Percentiles rank a stretch among this genome's conserved stretches.
Conservation (phyloP, 2,797 vertebrate genomes). For the Megaceryle alcyon region DNA sequence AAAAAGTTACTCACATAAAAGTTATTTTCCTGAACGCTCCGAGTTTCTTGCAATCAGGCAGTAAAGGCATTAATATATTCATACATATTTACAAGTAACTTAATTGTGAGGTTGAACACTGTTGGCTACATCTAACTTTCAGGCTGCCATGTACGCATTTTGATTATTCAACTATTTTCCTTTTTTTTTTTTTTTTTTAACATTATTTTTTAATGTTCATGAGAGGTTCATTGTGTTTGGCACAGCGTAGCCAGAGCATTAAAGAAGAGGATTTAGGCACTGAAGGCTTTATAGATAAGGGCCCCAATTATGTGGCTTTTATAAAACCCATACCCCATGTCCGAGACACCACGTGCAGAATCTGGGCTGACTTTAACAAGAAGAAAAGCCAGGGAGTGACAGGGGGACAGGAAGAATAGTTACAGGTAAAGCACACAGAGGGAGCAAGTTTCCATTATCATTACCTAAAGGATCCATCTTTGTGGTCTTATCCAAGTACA, state of each 20-base stretch:
- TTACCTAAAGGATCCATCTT: not conserved
- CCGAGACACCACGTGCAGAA: not conserved
- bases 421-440: not conserved
- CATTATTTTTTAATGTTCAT: not conserved
- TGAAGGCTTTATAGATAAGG: not conserved
- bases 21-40: not conserved
- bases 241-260: not conserved
- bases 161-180: not conserved
- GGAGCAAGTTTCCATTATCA: not conserved
- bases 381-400: not conserved
- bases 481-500: not conserved
- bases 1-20: not conserved
- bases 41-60: not conserved
- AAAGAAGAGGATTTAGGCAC: not conserved
- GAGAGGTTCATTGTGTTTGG: not conserved
- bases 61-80: not conserved
- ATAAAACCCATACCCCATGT: not conserved
- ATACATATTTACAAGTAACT: not conserved
- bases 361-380: not conserved
- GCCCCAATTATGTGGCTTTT: not conserved
- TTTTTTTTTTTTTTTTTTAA: not conserved
- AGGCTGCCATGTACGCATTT: not conserved
- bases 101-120: not conserved
- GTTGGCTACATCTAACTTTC: not conserved
- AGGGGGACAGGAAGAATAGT: not conserved